Evolutionary conservation across 1,140 invertebrate genomes (phyloP), one percentile per base, ranked within the genome.

Genomic region (Hycleus phaleratus): DNA sequence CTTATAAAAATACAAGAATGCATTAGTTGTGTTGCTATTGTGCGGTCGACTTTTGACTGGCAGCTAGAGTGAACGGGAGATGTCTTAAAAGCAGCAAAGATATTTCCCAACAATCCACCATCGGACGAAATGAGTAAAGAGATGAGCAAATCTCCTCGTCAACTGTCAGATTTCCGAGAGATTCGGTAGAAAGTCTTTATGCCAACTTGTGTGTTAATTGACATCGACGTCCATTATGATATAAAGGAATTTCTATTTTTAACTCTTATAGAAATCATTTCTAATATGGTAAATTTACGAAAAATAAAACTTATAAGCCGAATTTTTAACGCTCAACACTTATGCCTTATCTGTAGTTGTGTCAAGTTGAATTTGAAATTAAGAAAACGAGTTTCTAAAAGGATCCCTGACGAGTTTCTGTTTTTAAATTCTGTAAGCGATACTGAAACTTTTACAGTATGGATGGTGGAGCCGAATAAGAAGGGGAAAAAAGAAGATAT

Each of bases 1-100:
- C 32, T 4, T 32, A 32, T 32, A 32, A 32, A 4, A 5, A 32
- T 7, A 32, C 32, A 32, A 32, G 32, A 59, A 47, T 48, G 58
- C 58, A 59, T 59, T 55, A 59, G 53, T 51, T 53, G 46, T 47
- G 58, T 59, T 53, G 51, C 58, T 48, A 53, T 59, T 59, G 58
- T 59, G 50, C 39, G 59, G 53, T 42, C 43, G 49, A 52, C 49
- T 60, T 60, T 60, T 60, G 59, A 60, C 43, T 48, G 59, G 51
- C 59, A 56, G 54, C 26, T 53, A 47, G 54, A 42, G 26, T 12
- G 32, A 32, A 5, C 32, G 32, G 32, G 7, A 2, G 32, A 42
- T 6, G 26, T 42, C 56, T 49, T 58, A 50, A 49, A 46, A 51
- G 46, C 56, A 40, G 46, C 56, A 50, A 47, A 58, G 43, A 43